A percentile compares a stretch with the other conserved stretches of the same genome.
phyloP scores from a whole-genome alignment of 1,140 invertebrate species.

The Zaprionus capensis region DNA sequence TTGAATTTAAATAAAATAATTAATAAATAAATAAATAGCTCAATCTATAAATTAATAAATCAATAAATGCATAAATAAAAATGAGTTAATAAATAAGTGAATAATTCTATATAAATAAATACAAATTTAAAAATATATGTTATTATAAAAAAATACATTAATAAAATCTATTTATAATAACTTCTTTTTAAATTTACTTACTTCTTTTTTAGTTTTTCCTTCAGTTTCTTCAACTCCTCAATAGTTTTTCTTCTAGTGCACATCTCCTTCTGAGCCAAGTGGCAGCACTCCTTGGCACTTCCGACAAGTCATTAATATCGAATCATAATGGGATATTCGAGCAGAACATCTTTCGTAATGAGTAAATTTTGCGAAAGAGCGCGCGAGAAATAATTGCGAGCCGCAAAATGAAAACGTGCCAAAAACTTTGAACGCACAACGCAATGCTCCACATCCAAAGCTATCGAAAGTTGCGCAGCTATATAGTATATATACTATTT shows the following conservation, averaged over 20 bases:
- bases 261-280: not conserved
- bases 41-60: too few relatives aligned
- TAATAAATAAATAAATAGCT: not conserved
- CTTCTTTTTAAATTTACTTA: not conserved
- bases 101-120: not conserved
- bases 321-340: conserved; percentile 44
- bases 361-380: conserved; percentile 48
- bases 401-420: conserved; percentile 44
- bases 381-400: conserved; percentile 52
- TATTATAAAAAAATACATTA: too few relatives aligned
- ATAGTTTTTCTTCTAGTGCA: not conserved
- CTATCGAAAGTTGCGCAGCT: not conserved
- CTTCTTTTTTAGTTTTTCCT: not conserved
- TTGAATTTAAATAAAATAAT: too few relatives aligned
- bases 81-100: too few relatives aligned
- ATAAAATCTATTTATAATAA: not conserved
- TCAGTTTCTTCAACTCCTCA: not conserved
- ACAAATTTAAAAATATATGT: not conserved
- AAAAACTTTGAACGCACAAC: conserved; percentile 43
- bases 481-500: not conserved
- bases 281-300: conserved; percentile 21
- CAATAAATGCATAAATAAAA: too few relatives aligned
- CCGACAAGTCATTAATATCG: conserved; percentile 62
- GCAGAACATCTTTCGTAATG: conserved; percentile 58
- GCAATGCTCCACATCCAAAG: not conserved